Percentiles rank a stretch among this genome's conserved stretches.
Conservation (phyloP, 2,888 invertebrate genomes). For the Papilio elwesi region DNA sequence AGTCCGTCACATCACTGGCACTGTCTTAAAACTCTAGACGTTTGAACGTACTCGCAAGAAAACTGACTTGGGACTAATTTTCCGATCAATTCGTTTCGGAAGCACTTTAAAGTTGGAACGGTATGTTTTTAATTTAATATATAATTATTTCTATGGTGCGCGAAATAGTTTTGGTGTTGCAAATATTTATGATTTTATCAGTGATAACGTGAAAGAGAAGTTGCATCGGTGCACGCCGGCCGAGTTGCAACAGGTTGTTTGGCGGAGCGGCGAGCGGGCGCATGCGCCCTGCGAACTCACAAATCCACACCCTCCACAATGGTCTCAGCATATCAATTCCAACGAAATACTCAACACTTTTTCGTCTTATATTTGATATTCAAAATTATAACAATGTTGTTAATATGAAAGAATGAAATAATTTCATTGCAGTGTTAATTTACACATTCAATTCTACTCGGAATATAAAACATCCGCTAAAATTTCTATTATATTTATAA, state of each 20-base stretch:
- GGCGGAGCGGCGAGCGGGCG: conserved; percentile 62
- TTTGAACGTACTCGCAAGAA: conserved; percentile 64
- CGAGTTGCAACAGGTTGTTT: conserved; percentile 83
- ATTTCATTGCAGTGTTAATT: conserved; percentile 7
- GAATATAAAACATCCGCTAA: conserved; percentile 16
- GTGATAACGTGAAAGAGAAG: conserved; percentile 66
- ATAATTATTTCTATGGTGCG: conserved; percentile 10
- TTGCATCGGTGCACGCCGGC: conserved; percentile 81
- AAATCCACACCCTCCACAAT: conserved; percentile 71
- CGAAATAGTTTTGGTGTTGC: conserved; percentile 46
- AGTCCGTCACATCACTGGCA: conserved; percentile 71
- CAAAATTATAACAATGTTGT: conserved; percentile 20
- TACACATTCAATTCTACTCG: conserved; percentile 20
- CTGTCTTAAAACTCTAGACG: conserved; percentile 67
- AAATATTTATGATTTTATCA: conserved; percentile 58
- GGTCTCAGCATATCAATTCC: conserved; percentile 49
- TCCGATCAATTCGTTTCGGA: neutral
- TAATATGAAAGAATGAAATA: conserved; percentile 10
- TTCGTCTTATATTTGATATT: neutral
- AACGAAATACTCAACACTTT: neutral
- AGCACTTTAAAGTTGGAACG: conserved; percentile 34
- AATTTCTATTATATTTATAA: conserved; percentile 21
- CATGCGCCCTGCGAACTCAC: conserved; percentile 65
- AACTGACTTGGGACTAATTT: conserved; percentile 43
- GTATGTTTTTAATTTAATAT: conserved; percentile 46